Evolutionary conservation across 2,888 invertebrate species (phyloP), one percentile per base, ranked within the genome.

Genomic region (Xiphydria camelus): DNA sequence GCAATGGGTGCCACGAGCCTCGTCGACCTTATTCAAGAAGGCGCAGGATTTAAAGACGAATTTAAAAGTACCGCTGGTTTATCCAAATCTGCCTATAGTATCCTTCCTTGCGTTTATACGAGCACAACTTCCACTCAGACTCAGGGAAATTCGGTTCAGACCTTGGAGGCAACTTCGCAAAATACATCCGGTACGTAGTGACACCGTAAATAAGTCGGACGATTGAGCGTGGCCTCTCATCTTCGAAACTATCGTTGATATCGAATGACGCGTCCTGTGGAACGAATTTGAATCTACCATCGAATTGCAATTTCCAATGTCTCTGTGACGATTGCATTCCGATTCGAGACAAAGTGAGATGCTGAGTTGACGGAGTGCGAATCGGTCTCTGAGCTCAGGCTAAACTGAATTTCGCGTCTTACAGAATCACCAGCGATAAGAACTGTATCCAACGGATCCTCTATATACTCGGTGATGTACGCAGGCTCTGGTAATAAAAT

Each of bases 401-500:
- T n/a, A n/a, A n/a, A n/a, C n/a, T n/a, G n/a, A n/a, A n/a, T 34
- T 43, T 32, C 40, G 10, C 31, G 35, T 49, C 48, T 6, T 23
- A 4, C 41, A 69, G 62, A 70, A 54, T 68, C 70, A n/a, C 66
- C 68, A 22, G 61, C 74, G 34, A 70, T 73, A 50, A 65, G 71
- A 51, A 78, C 78, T 4, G 78, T 79, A 41, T 79, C 80, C 26
- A 83, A 82, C 68, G 82, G 82, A 37, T 79, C 83, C 14, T 82
- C 83, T 12, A 79, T 85, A 69, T 89, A 89, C 76, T 89, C 89
- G 51, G 89, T 90, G 33, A 83, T 89, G 80, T 88, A 88, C 76
- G 86, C 89, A 41, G 89, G 88, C 10, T 82, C 85, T 55, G 89
- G 89, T 40, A 89, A 89, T 73, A 90, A 90, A 80, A 88, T 90